Evolutionary conservation across 2,797 vertebrate genomes (phyloP).

Genomic region (Brachymystax lenok): DNA sequence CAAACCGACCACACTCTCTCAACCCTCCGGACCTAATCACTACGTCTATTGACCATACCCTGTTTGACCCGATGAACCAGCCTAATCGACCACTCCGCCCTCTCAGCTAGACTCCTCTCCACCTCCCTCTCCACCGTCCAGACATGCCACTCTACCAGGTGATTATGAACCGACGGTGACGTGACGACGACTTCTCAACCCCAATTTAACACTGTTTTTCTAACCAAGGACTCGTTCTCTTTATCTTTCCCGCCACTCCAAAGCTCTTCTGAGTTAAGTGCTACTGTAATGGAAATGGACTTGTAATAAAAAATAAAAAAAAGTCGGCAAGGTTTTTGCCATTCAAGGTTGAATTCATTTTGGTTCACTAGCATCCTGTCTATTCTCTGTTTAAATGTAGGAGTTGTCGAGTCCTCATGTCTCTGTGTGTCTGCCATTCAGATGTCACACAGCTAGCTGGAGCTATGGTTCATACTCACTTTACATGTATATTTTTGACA

Average conservation of each 20-base stretch:
- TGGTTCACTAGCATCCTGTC: conserved; percentile 65
- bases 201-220: conserved; percentile 57
- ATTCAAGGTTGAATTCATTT: conserved; percentile 75
- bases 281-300: conserved; percentile 71
- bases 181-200: conserved; percentile 52
- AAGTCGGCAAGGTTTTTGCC: conserved; percentile 69
- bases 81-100: background rate
- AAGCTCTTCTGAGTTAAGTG: conserved; percentile 70
- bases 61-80: background rate
- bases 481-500: conserved; percentile 79
- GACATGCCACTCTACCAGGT: background rate
- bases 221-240: conserved; percentile 36
- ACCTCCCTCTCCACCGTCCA: background rate
- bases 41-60: background rate
- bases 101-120: background rate
- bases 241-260: conserved; percentile 12
- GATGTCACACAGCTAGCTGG: conserved; percentile 55
- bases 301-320: conserved; percentile 65
- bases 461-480: conserved; percentile 55
- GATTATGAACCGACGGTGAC: conserved; percentile 45
- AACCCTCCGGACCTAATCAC: background rate
- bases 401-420: background rate
- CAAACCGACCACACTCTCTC: background rate
- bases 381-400: conserved; percentile 50
- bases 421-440: conserved; percentile 48